phyloP scores from a whole-genome alignment of 2,888 invertebrate genomes.

The Pelosia muscerda region DNA sequence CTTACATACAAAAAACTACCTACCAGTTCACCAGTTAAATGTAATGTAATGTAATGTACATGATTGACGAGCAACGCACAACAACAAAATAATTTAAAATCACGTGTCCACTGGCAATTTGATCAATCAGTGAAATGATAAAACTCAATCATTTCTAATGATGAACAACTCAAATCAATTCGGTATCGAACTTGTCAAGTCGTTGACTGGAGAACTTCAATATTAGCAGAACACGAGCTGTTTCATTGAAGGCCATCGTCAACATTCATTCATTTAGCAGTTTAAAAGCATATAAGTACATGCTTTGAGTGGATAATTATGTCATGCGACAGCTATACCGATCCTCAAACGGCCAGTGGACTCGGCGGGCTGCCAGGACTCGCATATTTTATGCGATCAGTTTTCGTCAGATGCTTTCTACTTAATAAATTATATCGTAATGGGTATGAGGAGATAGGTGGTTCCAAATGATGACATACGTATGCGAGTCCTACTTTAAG shows the following conservation, averaged over 20 bases:
- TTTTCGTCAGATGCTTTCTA: neutral
- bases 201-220: conserved; percentile 7
- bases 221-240: neutral
- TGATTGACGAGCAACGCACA: neutral
- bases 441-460: neutral
- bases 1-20: neutral
- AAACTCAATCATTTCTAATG: neutral
- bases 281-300: neutral
- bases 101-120: conserved; percentile 9
- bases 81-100: neutral
- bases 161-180: neutral
- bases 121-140: neutral
- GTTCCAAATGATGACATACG: neutral
- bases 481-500: conserved; percentile 4
- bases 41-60: neutral
- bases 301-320: conserved; percentile 10
- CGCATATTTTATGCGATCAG: neutral
- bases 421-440: too few species aligned
- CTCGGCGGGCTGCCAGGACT: neutral
- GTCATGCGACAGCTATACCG: neutral
- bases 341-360: conserved; percentile 3
- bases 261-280: neutral
- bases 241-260: neutral
- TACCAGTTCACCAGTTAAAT: too few species aligned
- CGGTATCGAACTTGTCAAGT: neutral